Evolutionary conservation across 2,113 vertebrate genomes (phyloP), one percentile per base, ranked within the genome.

Genomic region (Prunella fulvescens): DNA sequence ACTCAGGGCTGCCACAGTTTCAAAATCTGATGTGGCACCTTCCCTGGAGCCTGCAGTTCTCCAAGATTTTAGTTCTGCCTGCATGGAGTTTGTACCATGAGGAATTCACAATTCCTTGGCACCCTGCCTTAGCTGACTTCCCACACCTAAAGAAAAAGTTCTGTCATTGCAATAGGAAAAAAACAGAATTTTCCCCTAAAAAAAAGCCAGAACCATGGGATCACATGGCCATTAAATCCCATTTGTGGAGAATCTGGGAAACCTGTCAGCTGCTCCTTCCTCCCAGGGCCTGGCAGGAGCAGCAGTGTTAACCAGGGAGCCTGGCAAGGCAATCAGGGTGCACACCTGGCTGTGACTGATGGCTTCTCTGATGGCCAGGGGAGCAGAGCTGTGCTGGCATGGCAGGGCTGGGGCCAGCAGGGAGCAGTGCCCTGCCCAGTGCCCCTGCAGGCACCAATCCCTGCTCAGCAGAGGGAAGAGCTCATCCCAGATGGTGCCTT

Each of bases 81-180:
- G 47, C 69, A 42, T 1, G 8, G 50, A 70, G n/a, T 19, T 74
- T 0, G 0, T 17, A 37, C 48, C 5, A 14, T 0, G 2, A 81
- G 71, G 62, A 93, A 56, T 76, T 69, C 66, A 28, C 50, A 26
- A 4, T 5, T 90, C 47, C 81, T 22, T n/a, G 82, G 90, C 70
- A 29, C 45, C 23, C 61, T 53, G 65, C 74, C 78, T 82, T 16
- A 74, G 47, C 56, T 64, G 51, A 14, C 73, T 71, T 71, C 64
- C 42, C 54, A 73, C 31, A 42, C 54, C 57, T 73, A 15, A 22
- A 29, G 73, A n/a, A 53, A 71, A 54, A 39, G 2, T 31, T 87
- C 50, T 53, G 42, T 26, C 81, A 61, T 15, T 74, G 42, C 37
- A 71, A 60, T 8, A 42, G 45, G 22, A 14, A 44, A 35, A 35